Evolutionary conservation across 2,113 vertebrate species (phyloP).

Genomic region (Albula goreensis): DNA sequence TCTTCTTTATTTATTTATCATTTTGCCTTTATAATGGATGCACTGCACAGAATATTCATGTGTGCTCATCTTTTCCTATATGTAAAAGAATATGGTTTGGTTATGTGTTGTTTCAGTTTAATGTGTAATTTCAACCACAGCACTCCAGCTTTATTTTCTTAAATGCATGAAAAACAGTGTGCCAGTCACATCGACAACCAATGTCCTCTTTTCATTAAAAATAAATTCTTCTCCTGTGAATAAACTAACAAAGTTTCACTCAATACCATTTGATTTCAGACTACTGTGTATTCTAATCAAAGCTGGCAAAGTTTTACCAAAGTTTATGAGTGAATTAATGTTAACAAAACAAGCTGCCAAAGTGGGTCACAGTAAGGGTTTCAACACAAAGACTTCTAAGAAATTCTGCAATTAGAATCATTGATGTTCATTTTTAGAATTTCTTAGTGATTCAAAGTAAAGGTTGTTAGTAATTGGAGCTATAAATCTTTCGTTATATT

Average conservation of each 20-base stretch:
- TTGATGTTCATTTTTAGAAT: neutral
- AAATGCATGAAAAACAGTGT: neutral
- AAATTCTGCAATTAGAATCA: neutral
- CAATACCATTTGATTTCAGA: constrained; percentile 29
- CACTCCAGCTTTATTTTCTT: neutral
- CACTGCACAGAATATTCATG: neutral
- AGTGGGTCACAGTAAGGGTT: constrained; percentile 1
- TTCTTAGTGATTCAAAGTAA: neutral
- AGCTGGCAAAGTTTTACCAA: constrained; percentile 14
- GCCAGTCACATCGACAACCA: neutral
- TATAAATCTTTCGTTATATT: neutral
- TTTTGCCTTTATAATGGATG: neutral
- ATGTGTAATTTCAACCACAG: neutral
- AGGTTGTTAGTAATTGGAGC: neutral
- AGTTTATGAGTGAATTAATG: constrained; percentile 1
- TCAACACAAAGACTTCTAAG: neutral
- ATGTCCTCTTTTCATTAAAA: constrained; percentile 29
- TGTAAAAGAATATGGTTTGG: neutral
- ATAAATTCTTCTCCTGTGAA: neutral
- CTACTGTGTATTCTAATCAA: constrained; percentile 12
- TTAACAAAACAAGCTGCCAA: neutral
- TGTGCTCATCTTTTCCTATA: neutral
- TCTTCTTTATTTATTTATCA: neutral
- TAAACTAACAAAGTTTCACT: constrained; percentile 11
- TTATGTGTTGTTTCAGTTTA: neutral